Percentiles rank a stretch among this genome's conserved stretches.
Conservation (phyloP, 2,888 invertebrate species). For the Hemicrepidius hirtus region DNA sequence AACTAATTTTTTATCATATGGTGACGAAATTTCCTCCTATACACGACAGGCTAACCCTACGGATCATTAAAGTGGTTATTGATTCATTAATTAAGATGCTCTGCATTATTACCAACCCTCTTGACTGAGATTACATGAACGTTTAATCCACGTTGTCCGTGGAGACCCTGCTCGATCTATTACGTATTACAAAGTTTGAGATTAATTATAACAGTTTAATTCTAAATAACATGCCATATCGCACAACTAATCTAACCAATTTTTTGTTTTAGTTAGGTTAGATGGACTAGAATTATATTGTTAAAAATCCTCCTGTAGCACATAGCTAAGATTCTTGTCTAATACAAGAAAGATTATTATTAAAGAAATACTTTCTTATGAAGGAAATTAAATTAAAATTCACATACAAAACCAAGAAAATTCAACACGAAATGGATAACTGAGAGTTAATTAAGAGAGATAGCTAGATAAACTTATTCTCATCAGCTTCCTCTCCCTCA, state of each 20-base stretch:
- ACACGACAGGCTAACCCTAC: neutral
- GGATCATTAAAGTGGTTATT: constrained; percentile 27
- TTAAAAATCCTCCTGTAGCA: too few species aligned
- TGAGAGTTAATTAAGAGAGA: too few species aligned
- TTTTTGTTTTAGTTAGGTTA: too few species aligned
- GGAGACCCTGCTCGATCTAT: constrained; percentile 11
- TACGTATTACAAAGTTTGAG: constrained; percentile 9
- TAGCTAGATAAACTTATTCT: too few species aligned
- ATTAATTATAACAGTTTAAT: constrained; percentile 15
- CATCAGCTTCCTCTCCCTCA: too few species aligned
- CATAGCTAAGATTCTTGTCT: too few species aligned
- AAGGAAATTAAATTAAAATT: too few species aligned
- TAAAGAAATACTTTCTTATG: too few species aligned
- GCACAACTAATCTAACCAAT: too few species aligned
- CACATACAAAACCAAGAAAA: too few species aligned
- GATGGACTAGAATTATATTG: neutral
- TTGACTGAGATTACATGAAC: constrained; percentile 18
- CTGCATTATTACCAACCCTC: constrained; percentile 24
- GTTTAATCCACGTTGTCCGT: constrained; percentile 18
- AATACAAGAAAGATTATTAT: too few species aligned
- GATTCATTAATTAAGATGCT: constrained; percentile 26
- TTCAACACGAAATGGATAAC: too few species aligned
- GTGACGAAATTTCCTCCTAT: neutral
- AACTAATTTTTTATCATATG: neutral
- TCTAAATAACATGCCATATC: neutral